Evolutionary conservation across 2,888 invertebrate species (phyloP).

Genomic region (Drosophila mimetica): DNA sequence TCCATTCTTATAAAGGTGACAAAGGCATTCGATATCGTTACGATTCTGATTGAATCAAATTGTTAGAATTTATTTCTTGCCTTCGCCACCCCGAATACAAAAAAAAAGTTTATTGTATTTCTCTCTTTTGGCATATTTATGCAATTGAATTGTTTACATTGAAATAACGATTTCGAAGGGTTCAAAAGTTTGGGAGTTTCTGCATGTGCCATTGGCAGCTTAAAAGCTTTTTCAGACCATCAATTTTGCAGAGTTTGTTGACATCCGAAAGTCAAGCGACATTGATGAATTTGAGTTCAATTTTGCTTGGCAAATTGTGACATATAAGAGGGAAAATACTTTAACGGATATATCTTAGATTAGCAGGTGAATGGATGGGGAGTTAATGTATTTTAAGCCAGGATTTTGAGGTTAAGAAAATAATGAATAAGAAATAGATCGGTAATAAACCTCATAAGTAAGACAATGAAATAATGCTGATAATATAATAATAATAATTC

Average conservation of each 20-base stretch:
- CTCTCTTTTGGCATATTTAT: slow-evolving; percentile 63
- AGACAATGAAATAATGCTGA: too few relatives aligned
- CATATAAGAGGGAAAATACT: not conserved
- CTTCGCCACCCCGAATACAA: not conserved
- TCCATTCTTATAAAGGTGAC: slow-evolving; percentile 37
- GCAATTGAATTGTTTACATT: slow-evolving; percentile 77
- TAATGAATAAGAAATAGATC: too few relatives aligned
- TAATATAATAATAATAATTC: too few relatives aligned
- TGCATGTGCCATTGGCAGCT: slow-evolving; percentile 39
- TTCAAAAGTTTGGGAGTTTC: slow-evolving; percentile 41
- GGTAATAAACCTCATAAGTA: too few relatives aligned
- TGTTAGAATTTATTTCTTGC: slow-evolving; percentile 65
- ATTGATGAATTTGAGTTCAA: slow-evolving; percentile 63
- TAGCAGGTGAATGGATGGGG: not conserved
- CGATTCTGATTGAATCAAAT: slow-evolving; percentile 72
- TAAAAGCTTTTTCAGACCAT: slow-evolving; percentile 57
- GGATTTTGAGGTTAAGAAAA: not conserved
- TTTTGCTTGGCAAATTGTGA: slow-evolving; percentile 46
- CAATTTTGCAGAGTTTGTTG: slow-evolving; percentile 53
- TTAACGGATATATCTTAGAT: not conserved
- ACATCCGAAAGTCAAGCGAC: slow-evolving; percentile 32
- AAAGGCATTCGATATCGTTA: slow-evolving; percentile 41
- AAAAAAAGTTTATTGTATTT: slow-evolving; percentile 17
- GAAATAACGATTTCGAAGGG: slow-evolving; percentile 62
- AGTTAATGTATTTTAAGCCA: too few relatives aligned